phyloP scores from a whole-genome alignment of 2,113 vertebrate genomes.

The Pygathrix nemaeus region DNA sequence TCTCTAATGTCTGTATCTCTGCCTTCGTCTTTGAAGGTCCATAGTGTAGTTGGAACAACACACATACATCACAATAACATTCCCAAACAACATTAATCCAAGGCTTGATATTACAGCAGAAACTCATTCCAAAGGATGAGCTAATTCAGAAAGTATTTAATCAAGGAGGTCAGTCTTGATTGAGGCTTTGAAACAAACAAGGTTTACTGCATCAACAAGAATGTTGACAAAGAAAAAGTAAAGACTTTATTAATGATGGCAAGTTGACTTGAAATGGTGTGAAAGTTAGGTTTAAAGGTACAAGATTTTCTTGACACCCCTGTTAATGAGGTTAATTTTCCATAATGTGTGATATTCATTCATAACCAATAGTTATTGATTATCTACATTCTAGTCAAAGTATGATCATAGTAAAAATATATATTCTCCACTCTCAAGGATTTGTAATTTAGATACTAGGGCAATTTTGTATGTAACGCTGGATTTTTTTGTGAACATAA shows the following conservation, averaged over 20 bases:
- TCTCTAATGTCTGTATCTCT: neutral
- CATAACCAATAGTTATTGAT: neutral
- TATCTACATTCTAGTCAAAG: neutral
- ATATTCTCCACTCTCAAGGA: neutral
- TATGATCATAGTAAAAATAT: neutral
- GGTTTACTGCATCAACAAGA: neutral
- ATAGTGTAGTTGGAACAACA: neutral
- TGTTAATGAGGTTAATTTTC: neutral
- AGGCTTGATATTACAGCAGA: neutral
- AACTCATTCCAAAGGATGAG: neutral
- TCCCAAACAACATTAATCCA: neutral
- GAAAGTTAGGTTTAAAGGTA: neutral
- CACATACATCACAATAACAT: neutral
- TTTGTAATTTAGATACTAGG: neutral
- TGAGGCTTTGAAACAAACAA: neutral
- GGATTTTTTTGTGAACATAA: conserved; percentile 14
- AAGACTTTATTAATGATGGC: neutral
- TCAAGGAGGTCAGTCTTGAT: neutral
- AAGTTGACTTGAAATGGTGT: neutral
- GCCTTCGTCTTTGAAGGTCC: neutral
- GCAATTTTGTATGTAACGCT: neutral
- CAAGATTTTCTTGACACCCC: neutral
- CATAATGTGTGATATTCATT: neutral
- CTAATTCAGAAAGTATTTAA: neutral
- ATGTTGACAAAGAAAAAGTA: neutral